Conservation (phyloP, 2,888 invertebrate species). For the Drosophila parthenogenetica region DNA sequence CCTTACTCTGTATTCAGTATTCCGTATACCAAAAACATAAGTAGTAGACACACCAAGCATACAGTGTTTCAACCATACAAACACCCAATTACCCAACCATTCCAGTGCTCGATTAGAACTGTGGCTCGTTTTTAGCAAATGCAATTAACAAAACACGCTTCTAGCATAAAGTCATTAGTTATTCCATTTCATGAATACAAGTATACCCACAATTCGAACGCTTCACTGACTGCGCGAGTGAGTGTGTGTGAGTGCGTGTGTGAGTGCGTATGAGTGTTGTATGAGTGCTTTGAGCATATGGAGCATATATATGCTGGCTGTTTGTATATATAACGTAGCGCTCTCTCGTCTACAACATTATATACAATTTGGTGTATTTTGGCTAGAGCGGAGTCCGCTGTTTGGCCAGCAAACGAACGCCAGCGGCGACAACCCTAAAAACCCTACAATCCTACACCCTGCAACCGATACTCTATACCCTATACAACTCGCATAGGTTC, state of each 20-base stretch:
- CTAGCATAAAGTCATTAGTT: constrained; percentile 80
- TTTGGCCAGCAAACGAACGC: constrained; percentile 55
- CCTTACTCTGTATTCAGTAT: background rate
- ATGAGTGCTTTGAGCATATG: constrained; percentile 63
- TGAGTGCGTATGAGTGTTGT: constrained; percentile 26
- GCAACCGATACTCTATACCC: constrained; percentile 1
- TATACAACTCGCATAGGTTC: background rate
- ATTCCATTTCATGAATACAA: constrained; percentile 78
- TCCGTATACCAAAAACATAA: no score
- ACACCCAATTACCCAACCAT: constrained; percentile 1
- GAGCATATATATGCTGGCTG: constrained; percentile 45
- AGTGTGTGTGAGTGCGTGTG: constrained; percentile 28
- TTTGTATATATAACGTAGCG: constrained; percentile 31
- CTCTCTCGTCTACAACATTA: constrained; percentile 42
- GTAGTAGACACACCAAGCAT: constrained; percentile 1
- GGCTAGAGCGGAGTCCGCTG: constrained; percentile 20
- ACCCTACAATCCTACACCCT: constrained; percentile 24
- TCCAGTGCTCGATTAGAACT: constrained; percentile 40
- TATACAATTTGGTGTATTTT: constrained; percentile 70
- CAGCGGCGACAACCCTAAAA: constrained; percentile 47
- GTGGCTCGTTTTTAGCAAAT: constrained; percentile 76
- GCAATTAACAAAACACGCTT: constrained; percentile 80
- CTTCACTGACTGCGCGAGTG: constrained; percentile 61
- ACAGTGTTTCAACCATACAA: background rate
- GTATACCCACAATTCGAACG: constrained; percentile 68